Conservation (phyloP, 2,113 vertebrate species). For the Ceratotherium simum region DNA sequence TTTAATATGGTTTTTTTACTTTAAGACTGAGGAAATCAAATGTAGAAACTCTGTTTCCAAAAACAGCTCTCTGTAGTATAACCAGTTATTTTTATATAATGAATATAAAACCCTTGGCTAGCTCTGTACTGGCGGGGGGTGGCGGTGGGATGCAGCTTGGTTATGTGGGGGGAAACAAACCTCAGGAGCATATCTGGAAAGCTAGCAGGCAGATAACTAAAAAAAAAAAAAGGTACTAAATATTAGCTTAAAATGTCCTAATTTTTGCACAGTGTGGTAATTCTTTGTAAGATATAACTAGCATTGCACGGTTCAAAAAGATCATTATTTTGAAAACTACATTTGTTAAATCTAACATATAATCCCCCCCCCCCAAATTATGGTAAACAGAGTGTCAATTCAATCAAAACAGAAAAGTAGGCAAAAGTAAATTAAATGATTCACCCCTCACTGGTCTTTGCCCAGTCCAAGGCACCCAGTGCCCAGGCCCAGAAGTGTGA, state of each 20-base stretch:
- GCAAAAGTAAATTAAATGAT: background rate
- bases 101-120: constrained; percentile 29
- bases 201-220: background rate
- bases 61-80: background rate
- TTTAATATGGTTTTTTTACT: background rate
- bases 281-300: background rate
- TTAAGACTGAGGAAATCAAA: constrained; percentile 22
- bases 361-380: background rate
- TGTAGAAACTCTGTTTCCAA: constrained; percentile 45
- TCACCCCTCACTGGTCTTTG: background rate
- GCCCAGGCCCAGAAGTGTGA: background rate
- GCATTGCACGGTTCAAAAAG: background rate
- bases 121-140: background rate
- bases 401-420: background rate
- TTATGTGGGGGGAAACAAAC: background rate
- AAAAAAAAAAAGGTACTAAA: background rate
- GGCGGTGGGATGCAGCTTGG: background rate
- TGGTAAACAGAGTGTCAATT: background rate
- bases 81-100: background rate
- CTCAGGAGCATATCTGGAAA: background rate
- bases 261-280: background rate
- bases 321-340: background rate
- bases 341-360: background rate
- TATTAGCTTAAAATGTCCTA: background rate
- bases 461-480: background rate